A percentile compares a stretch with the other conserved stretches of the same genome.
Conservation (phyloP, 2,797 vertebrate genomes). For the Urosaurus nigricauda region DNA sequence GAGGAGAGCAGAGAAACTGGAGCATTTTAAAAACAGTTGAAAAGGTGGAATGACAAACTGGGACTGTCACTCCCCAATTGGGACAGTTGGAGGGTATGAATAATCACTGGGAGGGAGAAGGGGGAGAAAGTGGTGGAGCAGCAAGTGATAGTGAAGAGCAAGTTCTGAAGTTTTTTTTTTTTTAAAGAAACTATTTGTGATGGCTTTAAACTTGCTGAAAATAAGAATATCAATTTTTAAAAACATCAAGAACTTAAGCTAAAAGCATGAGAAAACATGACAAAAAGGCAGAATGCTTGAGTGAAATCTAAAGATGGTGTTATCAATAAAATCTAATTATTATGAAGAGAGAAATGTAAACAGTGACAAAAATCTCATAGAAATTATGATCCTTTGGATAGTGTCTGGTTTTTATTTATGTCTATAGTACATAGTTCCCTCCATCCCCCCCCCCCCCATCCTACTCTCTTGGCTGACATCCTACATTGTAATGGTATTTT, state of each 20-base stretch:
- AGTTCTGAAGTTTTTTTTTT: not conserved
- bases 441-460: not conserved
- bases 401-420: not conserved
- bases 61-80: too few relatives aligned
- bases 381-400: not conserved
- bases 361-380: not conserved
- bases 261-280: not conserved
- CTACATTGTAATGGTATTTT: not conserved
- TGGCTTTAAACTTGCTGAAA: not conserved
- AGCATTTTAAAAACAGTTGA: too few relatives aligned
- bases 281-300: not conserved
- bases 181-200: not conserved
- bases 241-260: not conserved
- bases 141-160: too few relatives aligned
- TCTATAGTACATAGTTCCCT: not conserved
- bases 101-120: too few relatives aligned
- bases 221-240: not conserved
- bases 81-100: too few relatives aligned
- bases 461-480: conserved; percentile 9
- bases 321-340: not conserved
- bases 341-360: conserved; percentile 21
- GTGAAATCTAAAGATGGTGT: not conserved
- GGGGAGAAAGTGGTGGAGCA: too few relatives aligned
- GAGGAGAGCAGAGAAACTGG: too few relatives aligned
- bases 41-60: too few relatives aligned